phyloP scores from a whole-genome alignment of 2,888 invertebrate species.

The Eledona agricola region DNA sequence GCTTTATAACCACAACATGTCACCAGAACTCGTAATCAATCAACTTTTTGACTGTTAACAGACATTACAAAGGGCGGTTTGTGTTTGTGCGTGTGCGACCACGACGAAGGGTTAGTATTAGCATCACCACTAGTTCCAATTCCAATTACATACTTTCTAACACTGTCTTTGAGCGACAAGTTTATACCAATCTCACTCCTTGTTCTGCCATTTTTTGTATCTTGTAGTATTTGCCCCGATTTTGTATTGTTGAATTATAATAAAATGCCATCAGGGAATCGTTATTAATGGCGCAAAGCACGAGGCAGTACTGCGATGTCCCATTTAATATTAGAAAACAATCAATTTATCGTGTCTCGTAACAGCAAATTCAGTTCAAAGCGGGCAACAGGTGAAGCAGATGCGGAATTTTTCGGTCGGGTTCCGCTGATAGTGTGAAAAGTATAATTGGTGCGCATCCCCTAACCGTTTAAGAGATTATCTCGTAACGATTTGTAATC shows the following conservation, averaged over 20 bases:
- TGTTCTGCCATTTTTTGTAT: too few species aligned
- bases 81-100: constrained; percentile 36
- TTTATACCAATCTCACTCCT: too few species aligned
- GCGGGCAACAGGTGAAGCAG: constrained; percentile 25
- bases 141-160: too few species aligned
- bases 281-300: constrained; percentile 30
- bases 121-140: too few species aligned
- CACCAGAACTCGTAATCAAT: constrained; percentile 51
- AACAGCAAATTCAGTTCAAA: too few species aligned
- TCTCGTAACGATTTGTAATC: constrained; percentile 56
- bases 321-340: too few species aligned
- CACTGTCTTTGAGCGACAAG: too few species aligned
- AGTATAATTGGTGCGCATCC: constrained; percentile 55
- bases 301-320: constrained; percentile 21
- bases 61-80: constrained; percentile 41
- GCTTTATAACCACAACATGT: constrained; percentile 46
- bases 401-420: too few species aligned
- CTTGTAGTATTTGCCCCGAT: too few species aligned
- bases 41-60: constrained; percentile 50
- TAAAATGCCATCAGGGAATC: too few species aligned
- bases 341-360: constrained; percentile 31
- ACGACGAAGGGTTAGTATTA: constrained; percentile 46
- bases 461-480: constrained; percentile 56
- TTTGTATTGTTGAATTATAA: too few species aligned
- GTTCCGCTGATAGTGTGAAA: constrained; percentile 41